Conservation (phyloP, 2,113 vertebrate genomes). For the Geococcyx californianus region DNA sequence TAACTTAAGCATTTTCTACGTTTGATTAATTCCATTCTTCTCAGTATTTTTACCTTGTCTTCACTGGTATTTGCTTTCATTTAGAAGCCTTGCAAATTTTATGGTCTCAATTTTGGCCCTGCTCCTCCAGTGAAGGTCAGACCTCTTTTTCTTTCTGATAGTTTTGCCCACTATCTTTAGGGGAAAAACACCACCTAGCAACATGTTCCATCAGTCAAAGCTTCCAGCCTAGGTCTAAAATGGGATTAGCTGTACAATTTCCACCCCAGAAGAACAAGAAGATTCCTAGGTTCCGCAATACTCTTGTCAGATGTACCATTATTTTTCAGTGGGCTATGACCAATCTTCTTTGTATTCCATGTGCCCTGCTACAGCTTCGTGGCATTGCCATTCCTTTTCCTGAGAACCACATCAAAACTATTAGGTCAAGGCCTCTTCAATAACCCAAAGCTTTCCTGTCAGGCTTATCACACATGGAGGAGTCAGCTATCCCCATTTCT, state of each 20-base stretch:
- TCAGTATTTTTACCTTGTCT: neutral
- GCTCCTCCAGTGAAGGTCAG: neutral
- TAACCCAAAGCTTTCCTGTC: neutral
- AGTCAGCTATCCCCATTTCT: neutral
- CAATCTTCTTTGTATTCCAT: neutral
- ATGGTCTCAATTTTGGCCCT: neutral
- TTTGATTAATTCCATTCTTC: neutral
- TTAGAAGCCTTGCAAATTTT: neutral
- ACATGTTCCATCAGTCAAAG: neutral
- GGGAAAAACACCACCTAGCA: neutral
- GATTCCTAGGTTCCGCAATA: neutral
- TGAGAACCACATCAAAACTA: neutral
- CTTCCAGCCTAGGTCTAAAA: neutral
- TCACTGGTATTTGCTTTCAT: neutral
- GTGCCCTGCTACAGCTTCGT: neutral
- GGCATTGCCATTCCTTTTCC: neutral
- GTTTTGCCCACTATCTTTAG: neutral
- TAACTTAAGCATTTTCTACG: neutral
- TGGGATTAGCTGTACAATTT: neutral
- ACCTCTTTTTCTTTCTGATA: neutral
- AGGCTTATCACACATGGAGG: neutral
- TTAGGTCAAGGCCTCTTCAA: neutral
- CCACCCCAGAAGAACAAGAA: neutral
- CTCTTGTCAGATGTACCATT: neutral
- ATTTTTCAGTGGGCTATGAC: neutral